Base-by-base conservation (phyloP, 2,888 invertebrate species). In the Meloe dianella region DNA sequence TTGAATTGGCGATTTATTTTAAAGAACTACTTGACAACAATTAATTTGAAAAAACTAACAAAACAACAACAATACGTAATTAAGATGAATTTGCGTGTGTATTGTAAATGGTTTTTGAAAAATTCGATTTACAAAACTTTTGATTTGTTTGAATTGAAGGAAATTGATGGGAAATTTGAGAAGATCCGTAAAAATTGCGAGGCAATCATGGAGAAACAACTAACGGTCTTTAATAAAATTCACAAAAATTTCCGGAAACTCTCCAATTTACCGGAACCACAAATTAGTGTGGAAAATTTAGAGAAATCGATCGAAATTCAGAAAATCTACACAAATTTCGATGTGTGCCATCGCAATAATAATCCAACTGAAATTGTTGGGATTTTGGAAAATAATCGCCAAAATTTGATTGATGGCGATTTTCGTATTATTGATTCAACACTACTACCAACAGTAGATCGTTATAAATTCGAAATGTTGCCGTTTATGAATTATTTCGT, bases 31-130 rank as follows among this genome's bases (percentile, higher is more conserved):
- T 84, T 71, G 72, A 86, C 54, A 84, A 85, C 68, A 84, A 63
- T 69, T 12, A 72, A 76, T 57, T 69, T 78, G 9, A 74, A 73
- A 29, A 73, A 75, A 32, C 63, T 75, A 12, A 73, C 68, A 4
- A n/a, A 66, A 7, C 54, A 62, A 17, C 65, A 79, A 22, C 71
- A 73, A 27, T 71, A 88, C 60, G 87, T 89, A 67, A 83, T 89
- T 1, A 82, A 89, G 54, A 87, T 89, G n/a, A 84, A 89, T 61
- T 77, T 93, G 0, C 85, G 88, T 71, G 85, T 92, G 12, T 92
- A 93, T 78, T 91, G 89, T 75, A 91, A 89, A 80, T 94, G 93
- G 93, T 79, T 93, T 41, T 82, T 86, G 20, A 93, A 93, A 78
- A 86, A 89, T 81, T 82, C 89, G 27, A 76, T 90, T 1, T 78